Conservation (phyloP, 2,113 vertebrate genomes). For the Chaetodon trifascialis region DNA sequence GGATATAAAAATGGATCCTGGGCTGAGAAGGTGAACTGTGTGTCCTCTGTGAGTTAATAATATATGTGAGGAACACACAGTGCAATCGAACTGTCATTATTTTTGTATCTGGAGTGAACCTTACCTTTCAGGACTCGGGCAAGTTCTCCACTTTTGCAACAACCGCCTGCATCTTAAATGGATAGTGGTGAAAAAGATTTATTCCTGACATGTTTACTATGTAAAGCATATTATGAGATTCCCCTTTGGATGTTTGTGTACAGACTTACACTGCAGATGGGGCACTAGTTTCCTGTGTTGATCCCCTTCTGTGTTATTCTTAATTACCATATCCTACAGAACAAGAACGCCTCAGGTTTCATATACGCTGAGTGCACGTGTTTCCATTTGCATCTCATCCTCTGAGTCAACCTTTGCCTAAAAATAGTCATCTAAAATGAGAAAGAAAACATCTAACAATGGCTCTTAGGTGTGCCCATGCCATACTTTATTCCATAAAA, state of each 20-base stretch:
- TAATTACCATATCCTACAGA: slow-evolving; percentile 12
- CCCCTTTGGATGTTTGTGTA: background rate
- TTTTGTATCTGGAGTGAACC: background rate
- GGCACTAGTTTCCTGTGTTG: background rate
- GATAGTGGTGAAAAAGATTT: background rate
- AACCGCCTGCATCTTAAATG: background rate
- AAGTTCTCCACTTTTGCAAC: too few species aligned
- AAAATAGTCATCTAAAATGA: slow-evolving; percentile 11
- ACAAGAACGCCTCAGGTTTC: slow-evolving; percentile 8
- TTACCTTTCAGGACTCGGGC: background rate
- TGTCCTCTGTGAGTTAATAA: background rate
- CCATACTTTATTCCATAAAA: slow-evolving; percentile 80
- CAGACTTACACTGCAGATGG: background rate
- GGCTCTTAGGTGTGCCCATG: slow-evolving; percentile 39
- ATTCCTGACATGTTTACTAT: background rate
- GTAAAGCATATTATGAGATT: background rate
- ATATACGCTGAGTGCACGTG: background rate
- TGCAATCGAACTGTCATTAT: background rate
- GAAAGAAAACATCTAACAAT: slow-evolving; percentile 15
- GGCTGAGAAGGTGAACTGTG: background rate
- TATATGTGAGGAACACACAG: background rate
- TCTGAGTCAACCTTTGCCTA: background rate
- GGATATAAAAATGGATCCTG: background rate
- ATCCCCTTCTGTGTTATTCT: background rate
- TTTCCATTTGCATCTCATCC: slow-evolving; percentile 7